These are phyloP conservation scores for Phalacrocorax brasilianus DNA, from an alignment of 2,113 vertebrate species.

Conservation along the genomic window DNA sequence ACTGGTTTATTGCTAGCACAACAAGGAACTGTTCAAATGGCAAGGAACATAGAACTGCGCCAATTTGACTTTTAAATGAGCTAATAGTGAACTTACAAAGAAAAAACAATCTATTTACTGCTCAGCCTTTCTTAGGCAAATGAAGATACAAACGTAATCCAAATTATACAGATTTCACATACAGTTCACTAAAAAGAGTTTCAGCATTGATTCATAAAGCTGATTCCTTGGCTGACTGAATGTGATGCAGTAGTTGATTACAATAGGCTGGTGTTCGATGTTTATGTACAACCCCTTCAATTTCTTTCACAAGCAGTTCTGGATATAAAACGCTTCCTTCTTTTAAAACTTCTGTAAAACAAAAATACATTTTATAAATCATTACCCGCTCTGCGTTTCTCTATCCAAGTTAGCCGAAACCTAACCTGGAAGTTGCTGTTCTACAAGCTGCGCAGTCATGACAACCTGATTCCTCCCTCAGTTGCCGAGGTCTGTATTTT, in stretches of 20 bases:
- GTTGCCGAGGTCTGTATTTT: not conserved
- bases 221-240: conserved; percentile 43
- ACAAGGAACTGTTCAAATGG: not conserved
- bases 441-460: not conserved
- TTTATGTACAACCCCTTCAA: conserved; percentile 80
- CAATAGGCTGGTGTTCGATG: conserved; percentile 81
- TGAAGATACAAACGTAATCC: not conserved
- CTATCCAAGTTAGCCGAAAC: not conserved
- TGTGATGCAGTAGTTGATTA: conserved; percentile 82
- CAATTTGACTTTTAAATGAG: not conserved
- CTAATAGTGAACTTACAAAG: not conserved
- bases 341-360: conserved; percentile 85
- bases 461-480: not conserved
- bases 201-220: not conserved
- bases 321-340: conserved; percentile 79
- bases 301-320: conserved; percentile 74
- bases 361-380: not conserved
- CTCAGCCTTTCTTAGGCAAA: not conserved
- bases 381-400: not conserved
- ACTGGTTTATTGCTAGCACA: conserved; percentile 2
- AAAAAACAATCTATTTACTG: not conserved
- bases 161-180: not conserved
- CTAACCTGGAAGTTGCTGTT: not conserved
- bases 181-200: not conserved
- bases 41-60: not conserved